Base-by-base conservation (phyloP, 1,140 invertebrate species). In the Hyles euphorbiae region DNA sequence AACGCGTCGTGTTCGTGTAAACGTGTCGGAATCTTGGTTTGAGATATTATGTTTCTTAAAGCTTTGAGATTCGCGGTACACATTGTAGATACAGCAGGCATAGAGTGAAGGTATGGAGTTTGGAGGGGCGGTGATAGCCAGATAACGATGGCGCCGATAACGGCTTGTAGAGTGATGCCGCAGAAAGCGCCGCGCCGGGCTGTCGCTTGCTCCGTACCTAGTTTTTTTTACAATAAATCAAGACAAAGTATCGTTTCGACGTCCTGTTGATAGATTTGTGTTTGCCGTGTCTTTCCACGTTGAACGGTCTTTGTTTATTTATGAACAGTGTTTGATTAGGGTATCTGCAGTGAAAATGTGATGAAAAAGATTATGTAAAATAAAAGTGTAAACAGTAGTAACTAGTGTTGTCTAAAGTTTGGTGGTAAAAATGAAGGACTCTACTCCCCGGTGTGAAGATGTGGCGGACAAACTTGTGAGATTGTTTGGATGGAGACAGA, bases 401-500 rank as follows among this genome's bases (percentile, higher is more conserved):
- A n/a, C n/a, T n/a, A 50, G 11, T 32, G 50, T 52, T 5, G 33
- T 22, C 48, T 50, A 34, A n/a, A 53, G 53, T 58, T 3, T 32
- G 34, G 53, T 47, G 53, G 61, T 61, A 63, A 9, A 46, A 48
- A 90, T 89, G 88, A 87, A 88, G 67, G 89, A 90, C 50, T 74
- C 83, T 0, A 69, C 78, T 57, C 86, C 86, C 34, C 70, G 87
- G 1, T 90, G 89, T 65, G 89, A 89, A 59, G 86, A 90, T 71
- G 91, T 94, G 62, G 93, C 93, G 6, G 93, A 94, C 72, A 94
- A 94, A 81, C 68, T 95, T 60, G 92, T 93, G 67, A 90, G 93
- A 54, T 80, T 94, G 48, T 94, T 95, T 67, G 92, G 93, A 45
- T 94, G 94, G 93, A 88, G 93, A 62, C 93, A 94, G 74, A 94